Evolutionary conservation across 1,140 invertebrate genomes (phyloP).

Genomic region (Homalodisca vitripennis): DNA sequence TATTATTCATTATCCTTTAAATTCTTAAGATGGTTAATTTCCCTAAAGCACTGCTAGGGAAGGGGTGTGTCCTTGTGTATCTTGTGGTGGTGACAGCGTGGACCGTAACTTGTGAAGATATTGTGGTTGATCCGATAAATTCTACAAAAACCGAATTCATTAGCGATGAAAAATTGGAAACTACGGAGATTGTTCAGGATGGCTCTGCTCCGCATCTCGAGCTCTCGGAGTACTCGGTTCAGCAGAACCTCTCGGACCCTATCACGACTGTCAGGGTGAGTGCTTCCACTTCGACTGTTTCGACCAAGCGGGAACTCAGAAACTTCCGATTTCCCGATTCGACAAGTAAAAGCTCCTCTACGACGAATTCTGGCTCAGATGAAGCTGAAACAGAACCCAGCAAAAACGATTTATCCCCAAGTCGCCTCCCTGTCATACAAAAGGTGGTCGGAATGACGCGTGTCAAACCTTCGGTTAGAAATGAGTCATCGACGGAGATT

Average conservation of each 20-base stretch:
- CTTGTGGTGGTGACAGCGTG: too few species aligned
- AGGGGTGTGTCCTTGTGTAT: too few species aligned
- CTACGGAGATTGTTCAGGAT: too few species aligned
- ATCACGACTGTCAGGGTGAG: background rate
- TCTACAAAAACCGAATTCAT: too few species aligned
- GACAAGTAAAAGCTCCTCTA: background rate
- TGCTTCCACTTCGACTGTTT: background rate
- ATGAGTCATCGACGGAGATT: slow-evolving; percentile 29
- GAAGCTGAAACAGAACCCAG: background rate
- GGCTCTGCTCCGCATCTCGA: too few species aligned
- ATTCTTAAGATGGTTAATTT: too few species aligned
- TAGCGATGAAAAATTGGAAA: too few species aligned
- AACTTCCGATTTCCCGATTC: background rate
- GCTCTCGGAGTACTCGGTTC: background rate
- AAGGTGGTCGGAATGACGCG: background rate
- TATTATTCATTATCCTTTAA: too few species aligned
- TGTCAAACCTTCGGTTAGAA: background rate
- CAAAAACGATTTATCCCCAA: background rate
- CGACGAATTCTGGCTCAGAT: background rate
- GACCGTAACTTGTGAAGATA: too few species aligned
- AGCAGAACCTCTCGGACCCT: background rate
- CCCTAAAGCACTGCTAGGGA: too few species aligned
- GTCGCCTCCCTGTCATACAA: background rate
- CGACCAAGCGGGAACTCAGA: slow-evolving; percentile 1
- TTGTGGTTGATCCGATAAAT: too few species aligned